phyloP scores from a whole-genome alignment of 1,140 invertebrate species.

The Drosophila ananassae region DNA sequence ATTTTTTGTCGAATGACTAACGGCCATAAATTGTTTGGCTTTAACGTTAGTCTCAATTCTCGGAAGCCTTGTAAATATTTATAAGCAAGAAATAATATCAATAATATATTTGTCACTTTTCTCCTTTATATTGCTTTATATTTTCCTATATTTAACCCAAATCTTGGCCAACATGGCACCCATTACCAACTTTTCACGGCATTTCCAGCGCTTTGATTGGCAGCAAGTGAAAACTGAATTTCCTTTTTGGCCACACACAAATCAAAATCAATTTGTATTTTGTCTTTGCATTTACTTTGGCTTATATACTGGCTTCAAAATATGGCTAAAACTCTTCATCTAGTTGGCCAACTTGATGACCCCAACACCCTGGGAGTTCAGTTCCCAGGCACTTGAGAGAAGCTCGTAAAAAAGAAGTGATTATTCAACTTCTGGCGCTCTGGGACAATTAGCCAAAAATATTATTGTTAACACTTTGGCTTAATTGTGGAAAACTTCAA shows the following conservation, averaged over 20 bases:
- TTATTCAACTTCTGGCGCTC: conserved; percentile 31
- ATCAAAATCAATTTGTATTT: conserved; percentile 57
- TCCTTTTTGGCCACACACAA: conserved; percentile 47
- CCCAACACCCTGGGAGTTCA: conserved; percentile 35
- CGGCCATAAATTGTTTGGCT: conserved; percentile 10
- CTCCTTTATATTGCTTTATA: not conserved
- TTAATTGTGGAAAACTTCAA: conserved; percentile 48
- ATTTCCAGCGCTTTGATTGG: conserved; percentile 34
- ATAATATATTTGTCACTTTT: not conserved
- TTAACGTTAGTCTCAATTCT: not conserved
- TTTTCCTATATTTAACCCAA: conserved; percentile 19
- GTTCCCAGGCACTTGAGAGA: conserved; percentile 25
- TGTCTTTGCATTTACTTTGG: conserved; percentile 11
- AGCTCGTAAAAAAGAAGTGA: conserved; percentile 23
- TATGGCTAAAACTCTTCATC: conserved; percentile 22
- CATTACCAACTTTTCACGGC: conserved; percentile 45
- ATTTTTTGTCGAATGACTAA: conserved; percentile 4
- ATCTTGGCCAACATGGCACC: conserved; percentile 14
- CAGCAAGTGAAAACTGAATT: conserved; percentile 60
- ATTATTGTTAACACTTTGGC: conserved; percentile 22
- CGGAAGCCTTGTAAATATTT: conserved; percentile 9
- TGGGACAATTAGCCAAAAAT: conserved; percentile 36
- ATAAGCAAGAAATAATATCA: not conserved
- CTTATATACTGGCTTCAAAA: conserved; percentile 10
- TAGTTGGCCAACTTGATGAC: conserved; percentile 58